A percentile compares a stretch with the other conserved stretches of the same genome.
Conservation (phyloP, 2,888 invertebrate genomes). For the Eumacrocentrus americanus region DNA sequence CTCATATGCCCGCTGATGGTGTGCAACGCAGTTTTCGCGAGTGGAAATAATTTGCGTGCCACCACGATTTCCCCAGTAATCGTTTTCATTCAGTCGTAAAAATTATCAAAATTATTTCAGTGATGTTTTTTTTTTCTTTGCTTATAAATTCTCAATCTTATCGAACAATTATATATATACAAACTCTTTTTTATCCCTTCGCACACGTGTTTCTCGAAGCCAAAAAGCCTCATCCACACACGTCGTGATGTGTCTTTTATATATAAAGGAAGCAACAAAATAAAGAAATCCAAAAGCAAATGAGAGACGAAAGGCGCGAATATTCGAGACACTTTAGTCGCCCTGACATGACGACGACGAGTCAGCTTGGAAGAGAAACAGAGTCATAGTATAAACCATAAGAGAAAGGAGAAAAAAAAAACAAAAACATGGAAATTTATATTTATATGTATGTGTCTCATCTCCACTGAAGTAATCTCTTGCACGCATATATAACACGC, state of each 20-base stretch:
- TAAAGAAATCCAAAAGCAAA: not conserved
- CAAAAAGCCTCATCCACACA: not conserved
- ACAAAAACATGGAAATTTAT: not conserved
- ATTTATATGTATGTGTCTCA: not conserved
- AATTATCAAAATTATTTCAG: not conserved
- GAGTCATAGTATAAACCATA: slow-evolving; percentile 4
- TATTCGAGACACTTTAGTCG: not conserved
- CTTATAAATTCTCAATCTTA: too few species aligned
- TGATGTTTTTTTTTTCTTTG: too few species aligned
- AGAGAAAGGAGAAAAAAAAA: slow-evolving; percentile 4
- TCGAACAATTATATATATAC: too few species aligned
- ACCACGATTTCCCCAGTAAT: not conserved
- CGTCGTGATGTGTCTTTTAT: not conserved
- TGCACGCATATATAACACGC: slow-evolving; percentile 15
- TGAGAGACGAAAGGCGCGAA: not conserved
- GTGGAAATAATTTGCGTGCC: not conserved
- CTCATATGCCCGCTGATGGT: not conserved
- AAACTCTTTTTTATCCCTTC: too few species aligned
- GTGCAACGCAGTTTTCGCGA: not conserved
- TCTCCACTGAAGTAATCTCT: slow-evolving; percentile 4
- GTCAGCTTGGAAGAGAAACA: not conserved
- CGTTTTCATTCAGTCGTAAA: not conserved
- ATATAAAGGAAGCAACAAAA: not conserved
- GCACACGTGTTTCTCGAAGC: not conserved
- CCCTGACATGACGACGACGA: not conserved